These are phyloP conservation scores for Nyctalus aviator DNA, from an alignment of 2,797 vertebrate species.

Conservation along the genomic window DNA sequence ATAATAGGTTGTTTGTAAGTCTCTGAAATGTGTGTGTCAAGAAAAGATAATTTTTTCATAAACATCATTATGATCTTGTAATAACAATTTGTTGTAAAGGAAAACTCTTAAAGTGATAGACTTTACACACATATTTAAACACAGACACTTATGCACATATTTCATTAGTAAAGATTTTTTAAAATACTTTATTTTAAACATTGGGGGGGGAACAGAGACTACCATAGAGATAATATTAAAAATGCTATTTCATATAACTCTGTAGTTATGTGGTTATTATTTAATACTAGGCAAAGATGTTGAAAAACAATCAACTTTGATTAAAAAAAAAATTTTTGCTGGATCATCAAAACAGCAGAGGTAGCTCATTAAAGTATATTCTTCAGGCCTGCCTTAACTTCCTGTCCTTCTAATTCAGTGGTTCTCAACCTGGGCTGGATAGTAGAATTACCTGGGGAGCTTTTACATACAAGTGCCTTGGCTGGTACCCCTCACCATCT, in stretches of 20 bases:
- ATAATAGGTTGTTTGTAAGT: neutral
- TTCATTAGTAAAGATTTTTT: slow-evolving; percentile 34
- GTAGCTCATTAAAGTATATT: slow-evolving; percentile 54
- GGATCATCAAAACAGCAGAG: slow-evolving; percentile 9
- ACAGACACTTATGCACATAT: neutral
- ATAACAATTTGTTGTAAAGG: neutral
- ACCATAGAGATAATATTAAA: slow-evolving; percentile 1
- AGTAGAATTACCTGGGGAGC: slow-evolving; percentile 57
- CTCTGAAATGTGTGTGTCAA: neutral
- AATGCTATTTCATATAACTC: neutral
- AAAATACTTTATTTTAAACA: slow-evolving; percentile 29
- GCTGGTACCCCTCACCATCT: slow-evolving; percentile 2
- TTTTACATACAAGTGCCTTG: neutral
- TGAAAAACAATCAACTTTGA: slow-evolving; percentile 20
- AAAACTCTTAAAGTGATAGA: neutral
- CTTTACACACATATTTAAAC: neutral
- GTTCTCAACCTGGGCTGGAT: slow-evolving; percentile 45
- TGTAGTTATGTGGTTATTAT: neutral
- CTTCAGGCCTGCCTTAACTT: neutral
- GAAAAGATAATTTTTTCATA: slow-evolving; percentile 1
- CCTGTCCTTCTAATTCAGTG: slow-evolving; percentile 45
- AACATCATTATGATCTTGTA: neutral
- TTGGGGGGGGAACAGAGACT: neutral
- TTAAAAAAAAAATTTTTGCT: slow-evolving; percentile 56
- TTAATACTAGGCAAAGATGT: slow-evolving; percentile 43